Conservation (phyloP, 2,113 vertebrate species). For the Gila orcuttii region DNA sequence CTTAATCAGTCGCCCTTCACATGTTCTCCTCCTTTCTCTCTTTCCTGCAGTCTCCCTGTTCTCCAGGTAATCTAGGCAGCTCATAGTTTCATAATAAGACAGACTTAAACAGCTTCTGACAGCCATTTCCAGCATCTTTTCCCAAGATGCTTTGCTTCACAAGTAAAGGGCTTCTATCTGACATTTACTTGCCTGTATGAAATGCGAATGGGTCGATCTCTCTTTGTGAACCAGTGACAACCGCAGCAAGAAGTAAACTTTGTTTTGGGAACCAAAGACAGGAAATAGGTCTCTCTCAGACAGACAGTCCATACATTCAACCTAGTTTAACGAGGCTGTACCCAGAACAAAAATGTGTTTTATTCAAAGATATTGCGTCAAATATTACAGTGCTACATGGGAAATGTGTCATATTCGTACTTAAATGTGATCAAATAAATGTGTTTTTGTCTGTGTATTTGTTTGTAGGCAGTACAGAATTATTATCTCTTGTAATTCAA, state of each 20-base stretch:
- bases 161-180: slow-evolving; percentile 21
- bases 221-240: slow-evolving; percentile 2
- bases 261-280: slow-evolving; percentile 27
- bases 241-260: slow-evolving; percentile 21
- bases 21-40: slow-evolving; percentile 1
- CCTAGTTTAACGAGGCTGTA: neutral
- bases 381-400: neutral
- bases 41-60: neutral
- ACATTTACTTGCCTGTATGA: slow-evolving; percentile 28
- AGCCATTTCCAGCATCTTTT: slow-evolving; percentile 33
- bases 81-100: slow-evolving; percentile 36
- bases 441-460: neutral
- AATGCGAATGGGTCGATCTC: slow-evolving; percentile 18
- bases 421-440: neutral
- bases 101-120: slow-evolving; percentile 11
- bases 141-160: slow-evolving; percentile 23
- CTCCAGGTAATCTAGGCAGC: slow-evolving; percentile 29
- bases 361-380: neutral
- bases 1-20: neutral
- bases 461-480: neutral
- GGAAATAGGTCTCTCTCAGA: neutral
- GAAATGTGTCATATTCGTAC: neutral
- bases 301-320: neutral
- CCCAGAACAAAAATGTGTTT: neutral
- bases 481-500: neutral